Base-by-base conservation (phyloP, 2,797 vertebrate genomes). In the Siniperca undulata region DNA sequence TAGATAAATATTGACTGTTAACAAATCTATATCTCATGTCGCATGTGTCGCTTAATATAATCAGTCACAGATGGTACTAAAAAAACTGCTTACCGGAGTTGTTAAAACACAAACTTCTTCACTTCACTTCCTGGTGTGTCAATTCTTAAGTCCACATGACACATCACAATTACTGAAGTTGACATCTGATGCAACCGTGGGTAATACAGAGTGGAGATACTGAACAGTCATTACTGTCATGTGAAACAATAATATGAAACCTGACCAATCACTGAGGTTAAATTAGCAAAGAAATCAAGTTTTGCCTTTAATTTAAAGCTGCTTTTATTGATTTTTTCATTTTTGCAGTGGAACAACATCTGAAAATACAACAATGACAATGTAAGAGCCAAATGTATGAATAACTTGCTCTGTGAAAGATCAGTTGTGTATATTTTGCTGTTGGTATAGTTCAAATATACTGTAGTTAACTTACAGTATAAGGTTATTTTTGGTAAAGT, bases 121-220 rank as follows among this genome's bases (percentile, higher is more conserved):
- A 13, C 46, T 42, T 83, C 77, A 84, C 60, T 55, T 74, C 61
- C 52, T 40, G 34, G 36, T 67, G 36, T 46, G 79, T 74, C 58
- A 55, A 36, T 48, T 60, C 3, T 68, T 10, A 58, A 16, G 2
- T 71, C 30, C n/a, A 71, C 61, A 81, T 75, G 76, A 80, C 64
- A 76, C 66, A 77, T 84, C 46, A 68, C 40, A 84, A 81, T 76
- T n/a, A 77, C 17, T 1, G 44, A 74, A n/a, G 62, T 13, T 80
- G 81, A 86, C 55, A 88, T 78, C 61, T 90, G 88, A 89, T 88
- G 89, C 78, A 91, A 90, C 72, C 73, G 56, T 42, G 5, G 53
- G 82, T 72, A 88, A 91, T 36, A 36, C 30, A 59, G 50, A 70
- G 61, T 70, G 56, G 58, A 85, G 75, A 24, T 61, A 36, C 42